Percentiles rank a stretch among this genome's conserved stretches.
Conservation (phyloP, 92 coral and sea anemone genomes). For the Epizoanthus illoricatus region DNA sequence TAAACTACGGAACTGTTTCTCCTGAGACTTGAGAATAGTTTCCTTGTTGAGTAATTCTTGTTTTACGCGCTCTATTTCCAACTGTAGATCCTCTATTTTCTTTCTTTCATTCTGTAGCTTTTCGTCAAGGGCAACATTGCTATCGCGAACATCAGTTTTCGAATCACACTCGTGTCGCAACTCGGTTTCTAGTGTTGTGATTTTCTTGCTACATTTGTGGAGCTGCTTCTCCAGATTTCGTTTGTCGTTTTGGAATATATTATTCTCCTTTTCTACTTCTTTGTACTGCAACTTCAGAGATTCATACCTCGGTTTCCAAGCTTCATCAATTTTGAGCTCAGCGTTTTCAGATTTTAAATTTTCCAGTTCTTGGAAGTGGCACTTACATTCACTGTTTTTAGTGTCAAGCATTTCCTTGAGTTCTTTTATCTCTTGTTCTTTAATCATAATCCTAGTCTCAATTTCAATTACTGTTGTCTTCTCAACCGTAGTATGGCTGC, state of each 20-base stretch:
- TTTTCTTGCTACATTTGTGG: constrained; percentile 52
- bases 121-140: neutral
- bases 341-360: constrained; percentile 8
- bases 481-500: constrained; percentile 25
- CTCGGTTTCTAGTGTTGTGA: constrained; percentile 68
- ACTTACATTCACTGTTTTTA: constrained; percentile 53
- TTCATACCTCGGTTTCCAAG: constrained; percentile 76
- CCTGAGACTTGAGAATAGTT: neutral
- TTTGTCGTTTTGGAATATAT: constrained; percentile 62
- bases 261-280: constrained; percentile 75
- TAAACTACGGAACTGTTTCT: constrained; percentile 29
- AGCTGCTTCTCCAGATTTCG: constrained; percentile 68
- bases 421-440: constrained; percentile 57
- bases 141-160: constrained; percentile 14
- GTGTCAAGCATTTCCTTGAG: constrained; percentile 47
- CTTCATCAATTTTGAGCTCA: constrained; percentile 49
- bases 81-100: neutral
- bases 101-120: neutral
- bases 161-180: constrained; percentile 43
- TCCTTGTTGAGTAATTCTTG: constrained; percentile 19
- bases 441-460: constrained; percentile 16
- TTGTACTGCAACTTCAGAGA: constrained; percentile 74
- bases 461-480: constrained; percentile 29
- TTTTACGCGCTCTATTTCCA: constrained; percentile 6
- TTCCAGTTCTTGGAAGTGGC: constrained; percentile 21